These are phyloP conservation scores for Listronotus oregonensis DNA, from an alignment of 1,140 invertebrate genomes.

Conservation along the genomic window DNA sequence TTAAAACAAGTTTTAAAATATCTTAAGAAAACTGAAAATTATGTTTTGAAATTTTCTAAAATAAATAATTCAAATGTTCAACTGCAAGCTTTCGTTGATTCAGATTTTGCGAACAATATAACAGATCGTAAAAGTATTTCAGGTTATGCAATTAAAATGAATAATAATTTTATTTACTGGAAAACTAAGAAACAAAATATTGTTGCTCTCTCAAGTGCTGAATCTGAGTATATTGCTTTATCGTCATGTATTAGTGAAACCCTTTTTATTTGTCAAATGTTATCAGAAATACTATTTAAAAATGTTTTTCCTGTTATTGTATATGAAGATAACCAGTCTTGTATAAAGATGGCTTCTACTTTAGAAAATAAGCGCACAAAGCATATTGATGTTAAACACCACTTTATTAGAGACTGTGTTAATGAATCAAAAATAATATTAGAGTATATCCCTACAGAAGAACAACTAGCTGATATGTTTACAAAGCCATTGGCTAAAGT, in stretches of 20 bases:
- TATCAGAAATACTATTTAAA: conserved; percentile 49
- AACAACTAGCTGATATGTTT: conserved; percentile 36
- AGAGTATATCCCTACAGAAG: conserved; percentile 17
- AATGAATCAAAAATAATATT: conserved; percentile 22
- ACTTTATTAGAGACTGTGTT: conserved; percentile 42
- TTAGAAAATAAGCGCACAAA: conserved; percentile 39
- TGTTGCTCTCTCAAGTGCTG: conserved; percentile 51
- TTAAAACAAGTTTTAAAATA: conserved; percentile 54
- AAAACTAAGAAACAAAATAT: conserved; percentile 45
- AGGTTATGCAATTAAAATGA: conserved; percentile 24
- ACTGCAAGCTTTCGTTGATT: conserved; percentile 23
- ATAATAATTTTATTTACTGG: conserved; percentile 29
- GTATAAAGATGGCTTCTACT: conserved; percentile 8
- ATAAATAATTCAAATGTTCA: conserved; percentile 20
- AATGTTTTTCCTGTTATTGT: conserved; percentile 11
- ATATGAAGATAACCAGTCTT: conserved; percentile 19
- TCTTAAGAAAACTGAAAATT: conserved; percentile 47
- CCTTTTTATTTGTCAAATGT: conserved; percentile 43
- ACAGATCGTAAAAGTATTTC: conserved; percentile 27
- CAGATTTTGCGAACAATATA: conserved; percentile 31
- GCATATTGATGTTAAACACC: conserved; percentile 51
- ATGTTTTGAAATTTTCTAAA: conserved; percentile 30
- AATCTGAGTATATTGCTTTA: conserved; percentile 56
- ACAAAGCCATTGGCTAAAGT: conserved; percentile 32
- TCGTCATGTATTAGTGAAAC: conserved; percentile 48